Percentiles rank a stretch among this genome's conserved stretches.
These are phyloP conservation scores for Trigoniulus corallinus DNA, from an alignment of 1,140 invertebrate genomes.

Conservation along the genomic window DNA sequence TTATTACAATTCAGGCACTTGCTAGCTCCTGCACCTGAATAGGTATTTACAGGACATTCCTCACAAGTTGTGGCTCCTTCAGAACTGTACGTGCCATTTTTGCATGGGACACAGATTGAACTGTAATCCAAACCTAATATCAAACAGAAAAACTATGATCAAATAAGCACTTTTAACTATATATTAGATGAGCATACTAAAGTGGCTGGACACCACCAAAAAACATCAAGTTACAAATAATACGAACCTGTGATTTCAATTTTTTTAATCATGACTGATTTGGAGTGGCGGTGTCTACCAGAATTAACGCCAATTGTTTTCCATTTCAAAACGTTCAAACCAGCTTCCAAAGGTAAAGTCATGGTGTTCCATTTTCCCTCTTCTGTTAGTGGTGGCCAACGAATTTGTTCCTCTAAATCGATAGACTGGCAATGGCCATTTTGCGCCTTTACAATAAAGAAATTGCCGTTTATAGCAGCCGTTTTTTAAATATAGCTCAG, in stretches of 20 bases:
- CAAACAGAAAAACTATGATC: too few species aligned
- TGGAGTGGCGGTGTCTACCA: constrained; percentile 14
- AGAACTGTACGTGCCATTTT: constrained; percentile 34
- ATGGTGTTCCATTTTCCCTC: constrained; percentile 32
- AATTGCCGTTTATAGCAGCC: too few species aligned
- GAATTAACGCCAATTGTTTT: constrained; percentile 26
- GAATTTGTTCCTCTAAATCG: constrained; percentile 25
- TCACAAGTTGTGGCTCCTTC: constrained; percentile 29
- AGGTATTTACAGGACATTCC: constrained; percentile 31
- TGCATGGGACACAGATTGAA: constrained; percentile 38
- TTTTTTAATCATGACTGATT: constrained; percentile 27
- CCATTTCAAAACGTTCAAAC: constrained; percentile 35
- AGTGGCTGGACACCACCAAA: not conserved
- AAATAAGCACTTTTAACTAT: too few species aligned
- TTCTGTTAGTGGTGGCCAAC: constrained; percentile 29
- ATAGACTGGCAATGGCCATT: constrained; percentile 34
- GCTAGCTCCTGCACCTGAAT: constrained; percentile 26
- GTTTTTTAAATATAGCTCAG: not conserved
- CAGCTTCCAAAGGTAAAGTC: constrained; percentile 27
- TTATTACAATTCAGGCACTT: constrained; percentile 31
- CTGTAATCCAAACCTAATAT: constrained; percentile 38
- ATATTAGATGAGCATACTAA: too few species aligned
- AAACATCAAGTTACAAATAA: not conserved
- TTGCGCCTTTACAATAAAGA: constrained; percentile 25
- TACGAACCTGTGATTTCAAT: constrained; percentile 22